These are phyloP conservation scores for Cottus gobio DNA, from an alignment of 2,113 vertebrate species.

Conservation along the genomic window DNA sequence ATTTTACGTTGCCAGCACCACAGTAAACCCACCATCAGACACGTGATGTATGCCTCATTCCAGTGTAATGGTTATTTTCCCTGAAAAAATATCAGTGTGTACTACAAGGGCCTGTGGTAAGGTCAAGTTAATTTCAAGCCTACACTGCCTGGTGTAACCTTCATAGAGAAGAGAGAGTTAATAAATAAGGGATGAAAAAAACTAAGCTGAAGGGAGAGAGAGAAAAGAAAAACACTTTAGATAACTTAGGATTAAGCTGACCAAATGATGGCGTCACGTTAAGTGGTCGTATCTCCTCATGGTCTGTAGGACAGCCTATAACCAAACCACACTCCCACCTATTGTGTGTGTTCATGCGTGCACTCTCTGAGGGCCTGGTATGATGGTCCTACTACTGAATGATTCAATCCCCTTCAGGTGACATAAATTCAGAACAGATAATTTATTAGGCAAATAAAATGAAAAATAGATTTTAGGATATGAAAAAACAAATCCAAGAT, in stretches of 20 bases:
- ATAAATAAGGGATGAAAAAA: slow-evolving; percentile 67
- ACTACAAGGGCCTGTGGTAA: slow-evolving; percentile 61
- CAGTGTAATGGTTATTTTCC: slow-evolving; percentile 57
- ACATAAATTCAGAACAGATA: neutral
- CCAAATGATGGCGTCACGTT: slow-evolving; percentile 65
- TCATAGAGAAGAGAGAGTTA: slow-evolving; percentile 58
- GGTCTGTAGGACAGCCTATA: slow-evolving; percentile 58
- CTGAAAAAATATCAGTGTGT: slow-evolving; percentile 47
- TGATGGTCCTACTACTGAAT: slow-evolving; percentile 21
- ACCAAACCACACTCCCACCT: slow-evolving; percentile 30
- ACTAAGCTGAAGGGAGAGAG: slow-evolving; percentile 8
- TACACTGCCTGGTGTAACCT: slow-evolving; percentile 71
- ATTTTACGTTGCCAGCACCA: neutral
- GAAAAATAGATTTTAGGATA: neutral
- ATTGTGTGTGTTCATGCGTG: neutral
- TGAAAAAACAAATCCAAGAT: neutral
- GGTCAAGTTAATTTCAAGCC: slow-evolving; percentile 75
- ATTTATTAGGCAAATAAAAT: slow-evolving; percentile 5
- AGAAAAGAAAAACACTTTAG: slow-evolving; percentile 65
- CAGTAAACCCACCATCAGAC: slow-evolving; percentile 22
- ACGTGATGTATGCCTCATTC: slow-evolving; percentile 62
- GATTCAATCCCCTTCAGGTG: neutral
- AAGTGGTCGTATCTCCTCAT: slow-evolving; percentile 70
- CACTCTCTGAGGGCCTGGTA: neutral
- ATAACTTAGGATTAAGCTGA: slow-evolving; percentile 58